Evolutionary conservation across 1,140 invertebrate genomes (phyloP).

Genomic region (Trachymyrmex cornetzi): DNA sequence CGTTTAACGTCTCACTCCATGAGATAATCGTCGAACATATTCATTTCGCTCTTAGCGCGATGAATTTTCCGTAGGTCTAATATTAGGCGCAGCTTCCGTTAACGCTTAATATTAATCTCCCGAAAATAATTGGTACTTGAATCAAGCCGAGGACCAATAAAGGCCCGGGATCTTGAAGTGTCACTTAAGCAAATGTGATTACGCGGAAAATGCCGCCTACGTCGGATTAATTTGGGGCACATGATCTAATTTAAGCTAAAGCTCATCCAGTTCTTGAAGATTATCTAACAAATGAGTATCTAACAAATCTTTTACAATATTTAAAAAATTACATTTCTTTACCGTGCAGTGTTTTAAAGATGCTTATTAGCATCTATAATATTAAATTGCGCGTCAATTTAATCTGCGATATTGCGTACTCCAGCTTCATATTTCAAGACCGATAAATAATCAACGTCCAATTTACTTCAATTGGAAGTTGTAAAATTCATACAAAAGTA

Average conservation of each 20-base stretch:
- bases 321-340: too few species aligned
- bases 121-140: slow-evolving; percentile 55
- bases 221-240: slow-evolving; percentile 54
- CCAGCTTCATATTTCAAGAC: too few species aligned
- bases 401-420: too few species aligned
- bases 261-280: slow-evolving; percentile 38
- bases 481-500: too few species aligned
- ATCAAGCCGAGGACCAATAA: slow-evolving; percentile 59
- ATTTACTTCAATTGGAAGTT: too few species aligned
- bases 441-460: too few species aligned
- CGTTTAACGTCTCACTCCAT: neutral
- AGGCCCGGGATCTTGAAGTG: slow-evolving; percentile 41
- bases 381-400: too few species aligned
- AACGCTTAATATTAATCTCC: slow-evolving; percentile 45
- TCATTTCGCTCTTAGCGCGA: slow-evolving; percentile 20
- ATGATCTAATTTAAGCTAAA: slow-evolving; percentile 59
- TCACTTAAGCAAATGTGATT: slow-evolving; percentile 62
- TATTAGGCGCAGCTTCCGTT: neutral
- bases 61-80: slow-evolving; percentile 23
- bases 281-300: slow-evolving; percentile 9
- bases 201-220: slow-evolving; percentile 48
- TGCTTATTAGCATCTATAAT: too few species aligned
- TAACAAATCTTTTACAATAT: neutral
- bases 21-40: slow-evolving; percentile 43
- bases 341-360: too few species aligned